Base-by-base conservation (phyloP, 2,888 invertebrate genomes). In the Chloroclystis v-ata region DNA sequence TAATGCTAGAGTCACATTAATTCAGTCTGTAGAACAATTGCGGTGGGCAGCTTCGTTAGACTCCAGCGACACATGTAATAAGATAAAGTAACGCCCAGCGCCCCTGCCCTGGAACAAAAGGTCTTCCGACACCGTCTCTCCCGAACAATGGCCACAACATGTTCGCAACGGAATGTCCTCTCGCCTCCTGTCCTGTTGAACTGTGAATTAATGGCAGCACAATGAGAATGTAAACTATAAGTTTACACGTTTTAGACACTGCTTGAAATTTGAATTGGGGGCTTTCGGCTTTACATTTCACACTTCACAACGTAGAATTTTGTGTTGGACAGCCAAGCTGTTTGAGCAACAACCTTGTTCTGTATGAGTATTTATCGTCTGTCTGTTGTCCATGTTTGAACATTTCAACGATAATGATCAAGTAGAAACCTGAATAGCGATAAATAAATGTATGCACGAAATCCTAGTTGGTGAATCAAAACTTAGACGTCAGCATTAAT, bases 21-120 rank as follows among this genome's bases (percentile, higher is more conserved):
- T 77, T 78, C 72, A 67, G 66, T 59, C 69, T 68, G 69, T 67
- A 67, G 67, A 68, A 79, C 75, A 76, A 78, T 79, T 74, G 76
- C 63, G 74, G 69, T 65, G 63, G 69, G 67, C 73, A 73, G 75
- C 71, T 78, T 75, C 71, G 75, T 77, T 73, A 76, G 70, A 71
- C 69, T 73, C 64, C 69, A 67, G 69, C 74, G 76, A 78, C 76
- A 79, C 72, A 72, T 82, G 78, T 81, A 80, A 82, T 80, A 75
- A 78, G 79, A 82, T 82, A 81, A 78, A 82, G 75, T 81, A 73
- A 75, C 69, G 62, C 65, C 64, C 67, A 64, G 57, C 60, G 58
- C 52, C 54, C 66, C 66, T 72, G 73, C 71, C 72, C 75, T 65
- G 64, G 75, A 79, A 84, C 82, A 84, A 83, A n/a, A 81, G 82